A percentile compares a stretch with the other conserved stretches of the same genome.
These are phyloP conservation scores for Eumaeus atala DNA, from an alignment of 1,140 invertebrate genomes.

Conservation along the genomic window DNA sequence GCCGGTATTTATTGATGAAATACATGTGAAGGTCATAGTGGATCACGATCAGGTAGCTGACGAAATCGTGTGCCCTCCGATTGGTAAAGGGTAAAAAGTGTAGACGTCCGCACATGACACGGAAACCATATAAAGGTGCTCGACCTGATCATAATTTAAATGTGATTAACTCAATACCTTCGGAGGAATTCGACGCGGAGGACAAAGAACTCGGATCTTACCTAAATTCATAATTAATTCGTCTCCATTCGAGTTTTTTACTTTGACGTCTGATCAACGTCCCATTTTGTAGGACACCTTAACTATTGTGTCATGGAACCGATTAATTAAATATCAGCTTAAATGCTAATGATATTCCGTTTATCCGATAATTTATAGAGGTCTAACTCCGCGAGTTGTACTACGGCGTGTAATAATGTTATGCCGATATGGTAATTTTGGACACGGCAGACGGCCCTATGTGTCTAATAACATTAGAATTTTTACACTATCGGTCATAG, in stretches of 20 bases:
- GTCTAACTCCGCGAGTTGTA: conserved; percentile 2
- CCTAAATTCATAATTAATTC: too few relatives aligned
- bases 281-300: conserved; percentile 7
- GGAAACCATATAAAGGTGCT: conserved; percentile 49
- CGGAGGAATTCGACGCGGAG: conserved; percentile 9
- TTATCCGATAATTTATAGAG: neutral
- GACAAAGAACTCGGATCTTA: conserved; percentile 18
- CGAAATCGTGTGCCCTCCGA: conserved; percentile 38
- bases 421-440: too few relatives aligned
- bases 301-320: neutral
- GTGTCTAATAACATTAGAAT: too few relatives aligned
- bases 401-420: neutral
- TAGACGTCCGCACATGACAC: conserved; percentile 31
- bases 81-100: conserved; percentile 41
- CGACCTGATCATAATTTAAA: conserved; percentile 32
- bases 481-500: too few relatives aligned
- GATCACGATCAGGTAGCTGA: conserved; percentile 45
- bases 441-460: too few relatives aligned
- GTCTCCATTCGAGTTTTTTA: neutral
- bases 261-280: conserved; percentile 13
- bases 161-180: neutral
- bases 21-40: conserved; percentile 53
- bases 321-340: neutral
- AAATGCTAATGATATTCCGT: too few relatives aligned
- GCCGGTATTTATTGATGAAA: conserved; percentile 51